phyloP scores from a whole-genome alignment of 35 echinoderm and acorn worm species.

The Stichopus chloronotus region DNA sequence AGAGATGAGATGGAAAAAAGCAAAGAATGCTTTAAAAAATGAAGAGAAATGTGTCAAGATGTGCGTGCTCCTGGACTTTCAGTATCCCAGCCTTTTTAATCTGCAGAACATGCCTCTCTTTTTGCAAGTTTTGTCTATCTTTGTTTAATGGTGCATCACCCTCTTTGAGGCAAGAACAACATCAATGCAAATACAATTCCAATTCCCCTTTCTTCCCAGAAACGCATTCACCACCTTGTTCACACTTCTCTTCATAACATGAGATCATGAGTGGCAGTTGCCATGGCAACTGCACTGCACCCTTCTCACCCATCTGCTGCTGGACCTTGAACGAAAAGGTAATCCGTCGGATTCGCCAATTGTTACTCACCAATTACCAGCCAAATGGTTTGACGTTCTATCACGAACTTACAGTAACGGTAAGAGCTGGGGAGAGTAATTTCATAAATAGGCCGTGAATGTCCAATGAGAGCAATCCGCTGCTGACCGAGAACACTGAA shows the following conservation, averaged over 20 bases:
- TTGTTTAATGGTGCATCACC: too few relatives aligned
- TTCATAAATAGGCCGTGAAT: conserved; percentile 35
- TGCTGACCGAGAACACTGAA: conserved; percentile 56
- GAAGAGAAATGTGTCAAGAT: not conserved
- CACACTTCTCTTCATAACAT: not conserved
- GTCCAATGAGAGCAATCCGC: not conserved
- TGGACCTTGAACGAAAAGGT: not conserved
- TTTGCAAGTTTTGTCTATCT: too few relatives aligned
- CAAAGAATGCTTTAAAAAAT: not conserved
- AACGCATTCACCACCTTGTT: not conserved
- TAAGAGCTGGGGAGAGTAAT: conserved; percentile 51
- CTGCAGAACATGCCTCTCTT: too few relatives aligned
- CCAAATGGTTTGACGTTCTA: conserved; percentile 38
- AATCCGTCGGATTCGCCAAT: not conserved
- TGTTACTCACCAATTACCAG: conserved; percentile 34
- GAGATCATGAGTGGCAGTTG: not conserved
- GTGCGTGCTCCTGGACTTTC: too few relatives aligned
- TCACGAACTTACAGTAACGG: conserved; percentile 38
- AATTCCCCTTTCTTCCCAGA: not conserved
- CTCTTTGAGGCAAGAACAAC: not conserved
- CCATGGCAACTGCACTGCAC: conserved; percentile 10
- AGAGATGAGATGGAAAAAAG: not conserved
- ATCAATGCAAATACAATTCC: not conserved
- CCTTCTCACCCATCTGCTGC: not conserved
- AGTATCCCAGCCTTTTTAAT: too few relatives aligned